Evolutionary conservation across 1,140 invertebrate species (phyloP), one percentile per base, ranked within the genome.

Genomic region (Cyrtorhinus lividipennis): DNA sequence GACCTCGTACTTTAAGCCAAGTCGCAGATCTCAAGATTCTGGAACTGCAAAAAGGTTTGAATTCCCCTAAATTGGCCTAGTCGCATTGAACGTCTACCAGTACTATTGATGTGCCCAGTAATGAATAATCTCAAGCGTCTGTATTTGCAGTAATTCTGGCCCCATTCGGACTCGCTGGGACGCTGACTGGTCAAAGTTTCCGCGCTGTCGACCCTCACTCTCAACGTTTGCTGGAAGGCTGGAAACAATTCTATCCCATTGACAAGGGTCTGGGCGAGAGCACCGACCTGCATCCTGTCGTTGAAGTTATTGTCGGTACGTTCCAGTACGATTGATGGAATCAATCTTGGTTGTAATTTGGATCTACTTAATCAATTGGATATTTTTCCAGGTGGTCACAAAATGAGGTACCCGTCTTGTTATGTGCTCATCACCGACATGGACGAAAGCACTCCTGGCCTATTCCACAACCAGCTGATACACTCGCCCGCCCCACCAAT

Each of bases 61-160:
- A n/a, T n/a, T n/a, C n/a, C n/a, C n/a, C n/a, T n/a, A n/a, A n/a
- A n/a, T n/a, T n/a, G n/a, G n/a, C n/a, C n/a, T n/a, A n/a, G n/a
- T n/a, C n/a, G n/a, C n/a, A n/a, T n/a, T n/a, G n/a, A n/a, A n/a
- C n/a, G n/a, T n/a, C n/a, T n/a, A n/a, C n/a, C n/a, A n/a, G n/a
- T n/a, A n/a, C n/a, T n/a, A n/a, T n/a, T n/a, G n/a, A n/a, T n/a
- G n/a, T n/a, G n/a, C n/a, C n/a, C n/a, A n/a, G n/a, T n/a, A n/a
- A n/a, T n/a, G n/a, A n/a, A n/a, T n/a, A n/a, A n/a, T n/a, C n/a
- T n/a, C n/a, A n/a, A n/a, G n/a, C n/a, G n/a, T n/a, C n/a, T n/a
- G n/a, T n/a, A n/a, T n/a, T n/a, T n/a, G n/a, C 79, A 88, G 94
- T 97, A 65, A 92, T 98, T 70, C 76, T 98, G 69, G 91, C 92